Conservation (phyloP, 2,113 vertebrate genomes). For the Leptosomus discolor region DNA sequence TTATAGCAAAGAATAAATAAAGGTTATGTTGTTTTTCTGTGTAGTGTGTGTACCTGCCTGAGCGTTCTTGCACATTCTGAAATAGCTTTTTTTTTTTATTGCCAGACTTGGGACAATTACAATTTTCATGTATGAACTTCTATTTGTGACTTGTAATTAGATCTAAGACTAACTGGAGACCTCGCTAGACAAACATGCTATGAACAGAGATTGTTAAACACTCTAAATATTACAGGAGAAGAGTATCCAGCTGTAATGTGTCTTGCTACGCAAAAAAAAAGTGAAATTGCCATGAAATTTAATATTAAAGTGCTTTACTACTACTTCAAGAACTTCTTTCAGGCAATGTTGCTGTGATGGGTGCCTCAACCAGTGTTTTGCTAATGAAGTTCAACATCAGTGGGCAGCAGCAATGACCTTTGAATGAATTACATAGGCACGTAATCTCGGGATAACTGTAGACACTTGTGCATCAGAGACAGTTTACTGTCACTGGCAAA, state of each 20-base stretch:
- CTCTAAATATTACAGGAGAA: neutral
- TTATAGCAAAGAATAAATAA: neutral
- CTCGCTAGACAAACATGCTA: neutral
- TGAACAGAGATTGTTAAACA: neutral
- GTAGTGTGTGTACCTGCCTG: neutral
- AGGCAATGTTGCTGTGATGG: neutral
- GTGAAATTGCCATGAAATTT: neutral
- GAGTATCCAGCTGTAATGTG: neutral
- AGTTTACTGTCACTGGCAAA: neutral
- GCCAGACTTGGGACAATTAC: neutral
- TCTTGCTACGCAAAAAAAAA: neutral
- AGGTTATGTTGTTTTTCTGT: neutral
- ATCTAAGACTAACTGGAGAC: neutral
- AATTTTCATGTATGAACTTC: neutral
- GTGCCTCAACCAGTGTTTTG: neutral
- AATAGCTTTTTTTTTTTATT: rapidly evolving
- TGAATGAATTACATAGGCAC: neutral
- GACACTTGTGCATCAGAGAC: neutral
- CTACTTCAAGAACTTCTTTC: neutral
- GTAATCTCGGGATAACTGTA: rapidly evolving
- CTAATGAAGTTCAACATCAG: neutral
- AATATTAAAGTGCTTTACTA: neutral
- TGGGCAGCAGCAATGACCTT: neutral
- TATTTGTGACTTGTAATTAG: neutral
- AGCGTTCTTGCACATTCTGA: neutral